Evolutionary conservation across 2,113 vertebrate genomes (phyloP).

Genomic region (Phyllopteryx taeniolatus): DNA sequence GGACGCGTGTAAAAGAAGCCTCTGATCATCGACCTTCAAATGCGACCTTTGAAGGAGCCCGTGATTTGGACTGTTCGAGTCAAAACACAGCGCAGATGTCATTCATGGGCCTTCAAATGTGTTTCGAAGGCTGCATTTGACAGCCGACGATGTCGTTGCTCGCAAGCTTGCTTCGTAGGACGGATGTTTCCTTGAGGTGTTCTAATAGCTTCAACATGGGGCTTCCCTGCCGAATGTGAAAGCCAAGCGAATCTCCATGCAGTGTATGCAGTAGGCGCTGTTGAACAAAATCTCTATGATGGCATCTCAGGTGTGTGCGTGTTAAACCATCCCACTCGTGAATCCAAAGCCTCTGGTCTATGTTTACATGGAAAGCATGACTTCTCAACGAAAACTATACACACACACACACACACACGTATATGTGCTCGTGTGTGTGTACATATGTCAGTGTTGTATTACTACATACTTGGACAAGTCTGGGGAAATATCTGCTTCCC

Average conservation of each 20-base stretch:
- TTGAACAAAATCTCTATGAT: constrained; percentile 63
- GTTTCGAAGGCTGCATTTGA: too few relatives aligned
- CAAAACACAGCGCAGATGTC: too few relatives aligned
- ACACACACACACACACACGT: neutral
- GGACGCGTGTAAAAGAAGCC: too few relatives aligned
- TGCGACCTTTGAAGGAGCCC: too few relatives aligned
- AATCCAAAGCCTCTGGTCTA: constrained; percentile 60
- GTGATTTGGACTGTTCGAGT: too few relatives aligned
- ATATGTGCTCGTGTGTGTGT: neutral
- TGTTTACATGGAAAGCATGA: constrained; percentile 66
- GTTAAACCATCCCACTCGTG: neutral
- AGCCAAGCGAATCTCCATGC: constrained; percentile 32
- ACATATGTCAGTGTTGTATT: neutral
- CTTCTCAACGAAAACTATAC: constrained; percentile 28
- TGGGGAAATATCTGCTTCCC: neutral
- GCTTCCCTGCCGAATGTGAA: constrained; percentile 50
- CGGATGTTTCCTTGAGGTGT: neutral
- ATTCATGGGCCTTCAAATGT: too few relatives aligned
- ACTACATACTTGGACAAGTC: too few relatives aligned
- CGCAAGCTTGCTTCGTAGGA: neutral
- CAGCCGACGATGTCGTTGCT: too few relatives aligned
- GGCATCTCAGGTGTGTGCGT: constrained; percentile 65
- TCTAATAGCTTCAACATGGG: constrained; percentile 4
- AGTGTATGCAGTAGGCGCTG: constrained; percentile 39
- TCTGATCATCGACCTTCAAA: too few relatives aligned